Evolutionary conservation across 2,797 vertebrate species (phyloP).

Genomic region (Neopelma chrysocephalum): DNA sequence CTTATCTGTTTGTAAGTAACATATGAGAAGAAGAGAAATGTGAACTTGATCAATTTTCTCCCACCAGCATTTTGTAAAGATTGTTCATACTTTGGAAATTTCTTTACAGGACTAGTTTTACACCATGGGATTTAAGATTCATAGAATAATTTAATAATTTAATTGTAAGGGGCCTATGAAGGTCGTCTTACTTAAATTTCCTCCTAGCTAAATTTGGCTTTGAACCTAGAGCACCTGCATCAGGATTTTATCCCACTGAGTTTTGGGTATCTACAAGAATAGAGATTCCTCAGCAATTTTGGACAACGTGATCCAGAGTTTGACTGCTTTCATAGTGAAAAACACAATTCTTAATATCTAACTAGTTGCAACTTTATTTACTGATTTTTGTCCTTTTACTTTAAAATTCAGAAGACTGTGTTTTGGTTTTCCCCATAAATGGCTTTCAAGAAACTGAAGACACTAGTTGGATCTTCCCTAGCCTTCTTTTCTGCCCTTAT

Average conservation of each 20-base stretch:
- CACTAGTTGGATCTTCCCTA: too few species aligned
- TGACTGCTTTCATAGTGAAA: neutral
- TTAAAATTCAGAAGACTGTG: neutral
- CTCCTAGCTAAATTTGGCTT: neutral
- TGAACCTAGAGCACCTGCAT: neutral
- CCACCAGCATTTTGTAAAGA: neutral
- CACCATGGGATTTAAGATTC: neutral
- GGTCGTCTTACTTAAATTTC: neutral
- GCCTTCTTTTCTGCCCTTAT: too few species aligned
- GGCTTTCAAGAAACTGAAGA: too few species aligned
- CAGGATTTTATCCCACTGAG: neutral
- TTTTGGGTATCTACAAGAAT: neutral
- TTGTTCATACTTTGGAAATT: neutral
- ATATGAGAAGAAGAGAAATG: neutral
- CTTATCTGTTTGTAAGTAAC: neutral
- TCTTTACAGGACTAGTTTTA: neutral
- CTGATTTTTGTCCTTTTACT: neutral
- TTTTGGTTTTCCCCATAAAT: neutral
- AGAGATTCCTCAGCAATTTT: neutral
- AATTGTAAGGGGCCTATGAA: neutral
- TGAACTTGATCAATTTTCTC: neutral
- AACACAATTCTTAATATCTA: neutral
- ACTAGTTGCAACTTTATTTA: neutral
- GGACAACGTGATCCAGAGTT: neutral
- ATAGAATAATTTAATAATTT: neutral